Conservation (phyloP, 2,113 vertebrate species). For the Nanger granti region DNA sequence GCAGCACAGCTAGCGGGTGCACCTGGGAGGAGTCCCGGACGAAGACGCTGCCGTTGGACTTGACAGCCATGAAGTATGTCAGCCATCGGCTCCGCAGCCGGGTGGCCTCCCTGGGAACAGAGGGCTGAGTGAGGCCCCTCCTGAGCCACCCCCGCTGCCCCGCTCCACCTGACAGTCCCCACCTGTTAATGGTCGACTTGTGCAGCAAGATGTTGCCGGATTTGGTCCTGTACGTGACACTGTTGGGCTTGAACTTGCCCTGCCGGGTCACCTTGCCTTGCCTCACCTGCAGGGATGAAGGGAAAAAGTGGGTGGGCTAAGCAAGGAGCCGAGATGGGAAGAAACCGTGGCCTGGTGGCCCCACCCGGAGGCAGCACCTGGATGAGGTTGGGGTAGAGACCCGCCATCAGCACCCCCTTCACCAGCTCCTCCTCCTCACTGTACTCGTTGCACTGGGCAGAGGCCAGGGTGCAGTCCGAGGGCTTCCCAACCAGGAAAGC, state of each 20-base stretch:
- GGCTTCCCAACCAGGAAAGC: slow-evolving; percentile 84
- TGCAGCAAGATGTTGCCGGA: slow-evolving; percentile 91
- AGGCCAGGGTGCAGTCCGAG: slow-evolving; percentile 79
- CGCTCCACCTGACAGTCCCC: neutral
- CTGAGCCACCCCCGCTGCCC: fast-evolving
- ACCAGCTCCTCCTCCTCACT: slow-evolving; percentile 91
- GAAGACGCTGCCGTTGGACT: slow-evolving; percentile 89
- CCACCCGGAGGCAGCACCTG: slow-evolving; percentile 80
- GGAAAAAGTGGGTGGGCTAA: neutral
- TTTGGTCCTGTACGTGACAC: slow-evolving; percentile 81
- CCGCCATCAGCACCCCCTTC: slow-evolving; percentile 93
- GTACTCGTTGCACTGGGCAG: slow-evolving; percentile 86
- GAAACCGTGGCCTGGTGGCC: fast-evolving
- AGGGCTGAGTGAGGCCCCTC: neutral
- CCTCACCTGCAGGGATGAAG: slow-evolving; percentile 80
- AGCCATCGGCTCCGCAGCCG: slow-evolving; percentile 91
- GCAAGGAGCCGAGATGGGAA: fast-evolving
- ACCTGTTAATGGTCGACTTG: slow-evolving; percentile 94
- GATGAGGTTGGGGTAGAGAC: slow-evolving; percentile 96
- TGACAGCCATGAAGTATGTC: slow-evolving; percentile 92
- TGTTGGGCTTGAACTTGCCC: slow-evolving; percentile 93
- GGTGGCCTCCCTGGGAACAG: slow-evolving; percentile 78
- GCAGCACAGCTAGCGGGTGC: slow-evolving; percentile 91
- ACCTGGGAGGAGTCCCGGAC: slow-evolving; percentile 93
- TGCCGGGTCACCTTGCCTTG: slow-evolving; percentile 88